Evolutionary conservation across 2,888 invertebrate genomes (phyloP), one percentile per base, ranked within the genome.

Genomic region (Podotricha telesiphe): DNA sequence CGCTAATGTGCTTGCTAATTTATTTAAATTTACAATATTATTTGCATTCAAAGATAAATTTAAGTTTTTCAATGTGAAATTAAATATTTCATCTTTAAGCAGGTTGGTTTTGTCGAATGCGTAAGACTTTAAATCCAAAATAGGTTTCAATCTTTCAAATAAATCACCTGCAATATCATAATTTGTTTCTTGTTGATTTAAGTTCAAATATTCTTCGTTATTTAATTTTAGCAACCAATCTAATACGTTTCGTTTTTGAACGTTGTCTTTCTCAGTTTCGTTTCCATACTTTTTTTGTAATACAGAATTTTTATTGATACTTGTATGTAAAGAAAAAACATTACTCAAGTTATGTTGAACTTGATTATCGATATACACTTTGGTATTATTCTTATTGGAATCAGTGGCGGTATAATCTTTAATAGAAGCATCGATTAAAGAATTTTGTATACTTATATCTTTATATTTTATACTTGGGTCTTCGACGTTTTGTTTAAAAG

Each of bases 21-120:
- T 64, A 11, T 67, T 65, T 22, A 56, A 42, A 42, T 62, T 47
- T 34, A 19, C 15, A 15, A 47, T 45, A 19, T 55, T 51, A 15
- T 40, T 15, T 40, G 53, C 59, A 34, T 65, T 68, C 17, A 73
- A 56, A 7, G 79, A 75, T 15, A 82, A 51, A 40, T 71, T 74
- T 5, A 65, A 47, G 34, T 72, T 67, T 42, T 69, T 62, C 51
- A 79, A 67, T 45, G 85, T 65, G 3, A 81, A 74, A 1, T 79
- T 76, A 7, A 80, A 58, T 15, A 86, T 82, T 67, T 81, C 75
- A 5, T 70, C 75, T 76, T 80, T 81, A 3, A 85, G 59, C 4
- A 76, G 67, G 0, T 75, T 65, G 70, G 81, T 82, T 50, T 75
- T 75, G 17, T 76, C 77, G 13, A 68, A 67, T 13, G 53, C 62